A percentile compares a stretch with the other conserved stretches of the same genome.
Evolutionary conservation across 2,888 invertebrate genomes (phyloP).

Genomic region (Phyllotreta striolata): DNA sequence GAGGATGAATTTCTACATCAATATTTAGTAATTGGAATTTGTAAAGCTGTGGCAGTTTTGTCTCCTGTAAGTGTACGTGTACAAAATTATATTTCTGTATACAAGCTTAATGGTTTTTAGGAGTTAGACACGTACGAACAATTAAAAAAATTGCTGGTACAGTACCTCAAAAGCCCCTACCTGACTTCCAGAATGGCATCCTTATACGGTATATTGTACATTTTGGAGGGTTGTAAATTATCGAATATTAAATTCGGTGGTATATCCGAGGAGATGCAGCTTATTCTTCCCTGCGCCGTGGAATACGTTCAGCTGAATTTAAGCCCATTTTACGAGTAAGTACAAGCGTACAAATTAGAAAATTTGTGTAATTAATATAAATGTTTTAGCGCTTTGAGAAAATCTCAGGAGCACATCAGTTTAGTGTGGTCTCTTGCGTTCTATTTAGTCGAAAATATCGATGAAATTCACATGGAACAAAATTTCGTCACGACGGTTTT

Average conservation of each 20-base stretch:
- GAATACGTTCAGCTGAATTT: constrained; percentile 66
- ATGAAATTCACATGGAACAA: constrained; percentile 69
- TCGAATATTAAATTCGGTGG: constrained; percentile 61
- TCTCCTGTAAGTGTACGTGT: constrained; percentile 62
- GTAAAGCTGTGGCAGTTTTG: constrained; percentile 74
- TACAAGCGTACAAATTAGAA: constrained; percentile 15
- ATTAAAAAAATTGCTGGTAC: constrained; percentile 68
- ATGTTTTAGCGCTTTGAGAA: constrained; percentile 51
- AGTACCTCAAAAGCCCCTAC: constrained; percentile 69
- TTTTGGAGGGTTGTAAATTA: constrained; percentile 68
- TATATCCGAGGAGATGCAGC: constrained; percentile 63
- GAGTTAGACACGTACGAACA: constrained; percentile 68
- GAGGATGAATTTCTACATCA: constrained; percentile 83
- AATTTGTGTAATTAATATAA: neutral
- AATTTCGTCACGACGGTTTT: constrained; percentile 67
- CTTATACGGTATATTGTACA: constrained; percentile 72
- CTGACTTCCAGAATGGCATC: constrained; percentile 69
- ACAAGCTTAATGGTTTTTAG: constrained; percentile 55
- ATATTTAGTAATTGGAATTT: constrained; percentile 71
- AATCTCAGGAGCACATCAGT: constrained; percentile 70
- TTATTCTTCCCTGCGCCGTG: constrained; percentile 63
- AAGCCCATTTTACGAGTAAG: constrained; percentile 57
- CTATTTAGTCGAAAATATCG: constrained; percentile 77
- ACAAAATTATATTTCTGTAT: neutral
- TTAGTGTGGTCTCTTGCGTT: constrained; percentile 79